These are phyloP conservation scores for Drosophila mulleri DNA, from an alignment of 2,888 invertebrate genomes.

Conservation along the genomic window DNA sequence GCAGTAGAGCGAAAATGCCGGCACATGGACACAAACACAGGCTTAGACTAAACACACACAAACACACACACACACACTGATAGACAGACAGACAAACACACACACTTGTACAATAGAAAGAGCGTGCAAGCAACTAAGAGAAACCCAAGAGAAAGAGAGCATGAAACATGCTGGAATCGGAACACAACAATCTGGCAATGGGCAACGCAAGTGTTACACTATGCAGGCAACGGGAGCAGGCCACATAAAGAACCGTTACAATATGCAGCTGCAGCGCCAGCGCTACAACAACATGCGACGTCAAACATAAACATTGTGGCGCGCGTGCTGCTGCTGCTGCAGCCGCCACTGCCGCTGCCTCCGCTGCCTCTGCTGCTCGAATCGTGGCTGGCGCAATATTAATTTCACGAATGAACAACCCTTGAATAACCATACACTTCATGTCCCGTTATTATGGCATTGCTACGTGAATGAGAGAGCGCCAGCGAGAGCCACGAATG, in stretches of 20 bases:
- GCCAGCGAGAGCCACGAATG: constrained; percentile 11
- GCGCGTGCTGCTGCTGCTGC: constrained; percentile 63
- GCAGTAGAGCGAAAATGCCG: constrained; percentile 73
- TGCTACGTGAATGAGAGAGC: constrained; percentile 58
- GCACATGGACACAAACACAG: constrained; percentile 47
- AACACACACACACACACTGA: neutral
- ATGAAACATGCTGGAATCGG: constrained; percentile 65
- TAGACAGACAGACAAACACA: neutral
- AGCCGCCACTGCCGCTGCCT: neutral
- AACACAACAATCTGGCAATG: constrained; percentile 57
- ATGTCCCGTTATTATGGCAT: constrained; percentile 74
- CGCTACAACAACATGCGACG: constrained; percentile 33
- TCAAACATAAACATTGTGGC: constrained; percentile 71
- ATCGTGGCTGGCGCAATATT: constrained; percentile 72
- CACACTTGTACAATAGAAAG: constrained; percentile 24
- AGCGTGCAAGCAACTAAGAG: constrained; percentile 19
- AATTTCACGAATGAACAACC: constrained; percentile 81
- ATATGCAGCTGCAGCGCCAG: constrained; percentile 63
- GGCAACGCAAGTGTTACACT: constrained; percentile 44
- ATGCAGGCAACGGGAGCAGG: constrained; percentile 43
- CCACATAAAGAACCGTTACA: constrained; percentile 69
- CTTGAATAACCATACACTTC: constrained; percentile 80
- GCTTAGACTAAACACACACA: constrained; percentile 9
- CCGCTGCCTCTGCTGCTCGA: constrained; percentile 13
- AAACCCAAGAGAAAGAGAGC: constrained; percentile 15